Percentiles rank a stretch among this genome's conserved stretches.
Conservation (phyloP, 2,113 vertebrate genomes). For the Symphodus melops region DNA sequence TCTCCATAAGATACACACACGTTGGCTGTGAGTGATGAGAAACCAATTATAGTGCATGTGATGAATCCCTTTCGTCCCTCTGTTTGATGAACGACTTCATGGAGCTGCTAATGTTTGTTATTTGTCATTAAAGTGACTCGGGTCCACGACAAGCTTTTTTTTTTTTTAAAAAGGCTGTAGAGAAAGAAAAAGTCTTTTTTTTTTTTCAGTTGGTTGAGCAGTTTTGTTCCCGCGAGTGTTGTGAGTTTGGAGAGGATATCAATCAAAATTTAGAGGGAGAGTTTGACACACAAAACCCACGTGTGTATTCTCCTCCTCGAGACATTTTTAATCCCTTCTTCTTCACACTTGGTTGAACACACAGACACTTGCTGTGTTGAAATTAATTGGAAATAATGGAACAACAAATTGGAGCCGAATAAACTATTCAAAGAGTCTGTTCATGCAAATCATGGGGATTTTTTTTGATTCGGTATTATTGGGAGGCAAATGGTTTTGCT, state of each 20-base stretch:
- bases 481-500: constrained; percentile 6
- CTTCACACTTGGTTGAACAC: constrained; percentile 61
- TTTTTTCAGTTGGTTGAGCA: not conserved
- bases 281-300: constrained; percentile 19
- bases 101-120: constrained; percentile 38
- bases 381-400: constrained; percentile 67
- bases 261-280: constrained; percentile 23
- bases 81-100: constrained; percentile 51
- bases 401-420: constrained; percentile 65
- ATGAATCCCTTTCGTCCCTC: constrained; percentile 36
- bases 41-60: constrained; percentile 31
- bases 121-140: constrained; percentile 30
- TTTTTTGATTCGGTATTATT: constrained; percentile 16
- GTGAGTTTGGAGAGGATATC: constrained; percentile 22
- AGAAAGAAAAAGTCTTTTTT: constrained; percentile 13
- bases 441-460: constrained; percentile 40
- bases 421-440: constrained; percentile 52
- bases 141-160: constrained; percentile 10
- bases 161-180: not conserved
- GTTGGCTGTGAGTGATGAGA: constrained; percentile 34
- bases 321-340: constrained; percentile 57
- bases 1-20: constrained; percentile 27
- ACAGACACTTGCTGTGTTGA: constrained; percentile 55
- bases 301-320: constrained; percentile 21
- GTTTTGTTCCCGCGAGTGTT: not conserved